Evolutionary conservation across 2,888 invertebrate species (phyloP).

Genomic region (Latrodectus elegans): DNA sequence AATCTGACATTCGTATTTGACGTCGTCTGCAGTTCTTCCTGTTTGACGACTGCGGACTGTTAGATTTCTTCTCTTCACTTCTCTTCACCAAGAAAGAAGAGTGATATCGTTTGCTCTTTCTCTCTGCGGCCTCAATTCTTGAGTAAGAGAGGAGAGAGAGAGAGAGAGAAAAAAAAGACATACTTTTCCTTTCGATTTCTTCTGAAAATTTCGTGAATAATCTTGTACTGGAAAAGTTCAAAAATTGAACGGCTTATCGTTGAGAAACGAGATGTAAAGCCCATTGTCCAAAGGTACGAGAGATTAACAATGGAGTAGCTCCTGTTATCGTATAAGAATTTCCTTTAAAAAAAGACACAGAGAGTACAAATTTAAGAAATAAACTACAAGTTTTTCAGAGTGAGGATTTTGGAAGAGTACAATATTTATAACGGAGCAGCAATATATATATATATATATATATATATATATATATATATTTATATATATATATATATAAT

Average conservation of each 20-base stretch:
- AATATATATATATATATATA: not conserved
- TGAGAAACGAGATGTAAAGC: conserved; percentile 4
- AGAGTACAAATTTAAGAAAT: not conserved
- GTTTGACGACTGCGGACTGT: not conserved
- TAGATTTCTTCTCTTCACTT: not conserved
- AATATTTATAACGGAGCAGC: not conserved
- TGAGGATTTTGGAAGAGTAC: not conserved
- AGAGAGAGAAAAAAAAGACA: not conserved
- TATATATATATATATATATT: no score
- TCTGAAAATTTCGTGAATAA: not conserved
- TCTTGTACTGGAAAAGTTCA: conserved; percentile 3
- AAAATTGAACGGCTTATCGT: conserved; percentile 22
- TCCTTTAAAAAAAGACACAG: not conserved
- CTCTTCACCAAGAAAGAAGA: not conserved
- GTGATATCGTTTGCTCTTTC: not conserved
- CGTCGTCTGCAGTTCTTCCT: conserved; percentile 27
- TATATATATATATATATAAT: no score
- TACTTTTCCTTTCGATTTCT: not conserved
- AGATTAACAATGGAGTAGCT: conserved; percentile 25
- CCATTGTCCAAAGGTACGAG: conserved; percentile 22
- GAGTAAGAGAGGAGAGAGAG: conserved; percentile 17
- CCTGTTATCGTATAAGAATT: not conserved
- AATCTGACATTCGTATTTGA: conserved; percentile 37
- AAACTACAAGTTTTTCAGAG: not conserved
- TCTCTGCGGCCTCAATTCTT: conserved; percentile 5